Evolutionary conservation across 2,113 vertebrate genomes (phyloP).

Genomic region (Microtus ochrogaster): DNA sequence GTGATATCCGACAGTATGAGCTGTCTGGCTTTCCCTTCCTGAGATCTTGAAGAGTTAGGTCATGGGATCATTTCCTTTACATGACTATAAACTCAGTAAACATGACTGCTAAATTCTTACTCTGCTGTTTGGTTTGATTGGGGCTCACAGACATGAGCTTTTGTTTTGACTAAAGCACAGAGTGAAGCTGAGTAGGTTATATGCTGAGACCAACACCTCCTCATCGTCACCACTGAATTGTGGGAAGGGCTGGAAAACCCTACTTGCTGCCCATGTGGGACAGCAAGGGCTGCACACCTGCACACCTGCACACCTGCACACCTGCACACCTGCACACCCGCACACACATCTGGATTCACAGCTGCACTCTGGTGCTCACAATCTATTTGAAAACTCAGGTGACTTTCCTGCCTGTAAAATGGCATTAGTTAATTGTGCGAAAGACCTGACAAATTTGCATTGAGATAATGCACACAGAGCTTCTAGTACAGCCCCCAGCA

Average conservation of each 20-base stretch:
- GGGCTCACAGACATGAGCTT: neutral
- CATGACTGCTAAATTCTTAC: neutral
- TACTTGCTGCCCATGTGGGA: neutral
- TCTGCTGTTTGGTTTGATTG: neutral
- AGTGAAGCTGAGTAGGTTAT: neutral
- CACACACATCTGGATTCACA: neutral
- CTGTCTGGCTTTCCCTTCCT: no score
- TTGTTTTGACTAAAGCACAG: neutral
- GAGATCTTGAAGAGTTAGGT: neutral
- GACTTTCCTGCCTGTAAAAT: neutral
- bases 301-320: neutral
- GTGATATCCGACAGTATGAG: neutral
- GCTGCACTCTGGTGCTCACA: no score
- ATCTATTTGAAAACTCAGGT: neutral
- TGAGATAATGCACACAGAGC: neutral
- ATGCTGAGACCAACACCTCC: rapidly evolving
- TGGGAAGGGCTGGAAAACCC: neutral
- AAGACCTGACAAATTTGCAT: rapidly evolving
- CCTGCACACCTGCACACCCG: neutral
- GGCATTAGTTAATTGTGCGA: neutral
- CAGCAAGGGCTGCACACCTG: neutral
- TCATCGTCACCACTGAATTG: rapidly evolving
- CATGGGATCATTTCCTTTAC: no score
- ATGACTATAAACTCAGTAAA: neutral
- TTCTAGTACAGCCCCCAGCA: neutral